phyloP scores from a whole-genome alignment of 92 coral and sea anemone species.

The Desmophyllum pertusum region DNA sequence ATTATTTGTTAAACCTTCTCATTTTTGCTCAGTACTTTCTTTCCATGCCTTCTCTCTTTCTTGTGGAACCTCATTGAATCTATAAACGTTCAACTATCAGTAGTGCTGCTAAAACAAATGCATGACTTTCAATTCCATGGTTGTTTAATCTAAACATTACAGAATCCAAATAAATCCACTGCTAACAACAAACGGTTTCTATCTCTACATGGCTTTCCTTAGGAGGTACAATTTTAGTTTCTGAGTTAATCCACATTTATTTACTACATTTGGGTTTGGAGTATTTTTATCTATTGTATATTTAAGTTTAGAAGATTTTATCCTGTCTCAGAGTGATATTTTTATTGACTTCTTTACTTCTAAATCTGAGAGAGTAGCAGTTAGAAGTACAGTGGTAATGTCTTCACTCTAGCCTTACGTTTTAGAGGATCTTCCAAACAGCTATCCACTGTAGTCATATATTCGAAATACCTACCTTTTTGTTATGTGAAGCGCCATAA shows the following conservation, averaged over 20 bases:
- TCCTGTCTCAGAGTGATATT: conserved; percentile 19
- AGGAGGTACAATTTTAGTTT: conserved; percentile 41
- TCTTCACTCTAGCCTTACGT: too few species aligned
- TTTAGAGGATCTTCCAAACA: background rate
- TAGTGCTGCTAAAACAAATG: background rate
- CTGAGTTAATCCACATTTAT: too few species aligned
- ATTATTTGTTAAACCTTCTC: background rate
- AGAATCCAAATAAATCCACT: conserved; percentile 16
- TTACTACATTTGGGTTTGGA: too few species aligned
- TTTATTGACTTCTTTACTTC: conserved; percentile 21
- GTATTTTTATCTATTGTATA: too few species aligned
- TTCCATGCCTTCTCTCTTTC: background rate
- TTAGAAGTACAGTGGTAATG: background rate
- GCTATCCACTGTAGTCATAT: background rate
- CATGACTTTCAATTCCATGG: conserved; percentile 3
- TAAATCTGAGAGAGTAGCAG: background rate
- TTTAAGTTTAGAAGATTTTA: too few species aligned
- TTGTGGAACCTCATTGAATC: background rate
- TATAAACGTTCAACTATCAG: background rate
- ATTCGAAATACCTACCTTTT: background rate
- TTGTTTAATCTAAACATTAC: too few species aligned
- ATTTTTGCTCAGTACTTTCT: background rate
- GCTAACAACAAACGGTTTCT: conserved; percentile 24
- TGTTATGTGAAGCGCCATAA: background rate
- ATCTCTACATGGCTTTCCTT: conserved; percentile 21